phyloP scores from a whole-genome alignment of 2,113 vertebrate species.

The Diadophis punctatus region DNA sequence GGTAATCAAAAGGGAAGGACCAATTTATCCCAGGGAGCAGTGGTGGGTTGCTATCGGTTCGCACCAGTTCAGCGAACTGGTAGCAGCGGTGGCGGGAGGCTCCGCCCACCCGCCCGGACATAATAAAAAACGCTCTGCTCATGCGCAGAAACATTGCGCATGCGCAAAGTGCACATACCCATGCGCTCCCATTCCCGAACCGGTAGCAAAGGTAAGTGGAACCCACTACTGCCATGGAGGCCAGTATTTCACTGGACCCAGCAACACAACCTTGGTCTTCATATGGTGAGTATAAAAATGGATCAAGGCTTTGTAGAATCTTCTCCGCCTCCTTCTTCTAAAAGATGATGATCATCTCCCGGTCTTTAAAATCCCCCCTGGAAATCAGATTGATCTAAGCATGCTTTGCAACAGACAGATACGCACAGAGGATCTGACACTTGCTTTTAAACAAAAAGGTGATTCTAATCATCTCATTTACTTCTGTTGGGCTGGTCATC shows the following conservation, averaged over 20 bases:
- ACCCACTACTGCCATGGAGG: too few species aligned
- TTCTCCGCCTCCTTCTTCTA: slow-evolving; percentile 54
- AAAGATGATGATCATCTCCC: slow-evolving; percentile 50
- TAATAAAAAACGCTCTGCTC: too few species aligned
- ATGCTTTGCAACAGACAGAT: slow-evolving; percentile 48
- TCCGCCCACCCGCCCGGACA: too few species aligned
- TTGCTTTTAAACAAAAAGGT: slow-evolving; percentile 64
- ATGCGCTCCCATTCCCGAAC: too few species aligned
- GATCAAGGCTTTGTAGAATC: slow-evolving; percentile 59
- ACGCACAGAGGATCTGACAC: slow-evolving; percentile 49
- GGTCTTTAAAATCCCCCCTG: slow-evolving; percentile 56
- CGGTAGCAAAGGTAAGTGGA: too few species aligned
- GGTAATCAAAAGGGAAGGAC: neutral
- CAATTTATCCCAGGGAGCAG: neutral
- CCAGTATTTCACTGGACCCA: neutral
- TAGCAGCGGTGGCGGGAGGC: too few species aligned
- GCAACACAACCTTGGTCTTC: slow-evolving; percentile 30
- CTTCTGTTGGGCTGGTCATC: slow-evolving; percentile 69
- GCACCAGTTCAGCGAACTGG: too few species aligned
- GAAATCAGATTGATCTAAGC: slow-evolving; percentile 65
- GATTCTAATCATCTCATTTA: slow-evolving; percentile 70
- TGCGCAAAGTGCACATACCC: too few species aligned
- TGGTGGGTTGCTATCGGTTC: too few species aligned
- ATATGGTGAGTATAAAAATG: slow-evolving; percentile 66
- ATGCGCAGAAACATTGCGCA: too few species aligned